Evolutionary conservation across 2,797 vertebrate genomes (phyloP).

Genomic region (Pelochelys cantorii): DNA sequence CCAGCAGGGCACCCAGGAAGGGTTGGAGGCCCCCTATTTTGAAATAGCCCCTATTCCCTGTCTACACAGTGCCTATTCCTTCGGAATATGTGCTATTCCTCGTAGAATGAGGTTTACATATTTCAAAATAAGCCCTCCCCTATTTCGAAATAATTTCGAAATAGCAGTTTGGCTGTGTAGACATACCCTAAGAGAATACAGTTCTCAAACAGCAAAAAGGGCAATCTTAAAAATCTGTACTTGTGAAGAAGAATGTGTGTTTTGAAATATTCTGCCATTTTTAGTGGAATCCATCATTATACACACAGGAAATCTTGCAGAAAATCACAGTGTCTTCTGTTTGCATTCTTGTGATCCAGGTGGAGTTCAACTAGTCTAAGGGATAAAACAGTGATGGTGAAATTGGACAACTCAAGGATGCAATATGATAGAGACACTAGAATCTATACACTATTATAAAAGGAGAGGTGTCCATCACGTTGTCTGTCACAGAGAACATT

Average conservation of each 20-base stretch:
- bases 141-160: too few species aligned
- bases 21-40: too few species aligned
- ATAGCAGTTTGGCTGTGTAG: too few species aligned
- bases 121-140: too few species aligned
- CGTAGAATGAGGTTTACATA: too few species aligned
- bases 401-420: neutral
- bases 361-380: neutral
- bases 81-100: too few species aligned
- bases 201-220: fast-evolving
- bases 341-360: neutral
- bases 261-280: neutral
- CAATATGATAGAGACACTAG: neutral
- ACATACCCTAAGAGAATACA: too few species aligned
- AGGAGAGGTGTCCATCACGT: too few species aligned
- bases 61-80: too few species aligned
- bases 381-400: neutral
- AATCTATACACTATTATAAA: neutral
- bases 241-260: neutral
- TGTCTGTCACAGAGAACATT: too few species aligned
- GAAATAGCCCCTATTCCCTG: too few species aligned
- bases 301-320: neutral
- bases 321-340: neutral
- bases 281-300: neutral
- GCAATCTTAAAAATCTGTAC: neutral
- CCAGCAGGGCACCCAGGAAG: too few species aligned